These are phyloP conservation scores for Nasua narica DNA, from an alignment of 2,797 vertebrate genomes.

Conservation along the genomic window DNA sequence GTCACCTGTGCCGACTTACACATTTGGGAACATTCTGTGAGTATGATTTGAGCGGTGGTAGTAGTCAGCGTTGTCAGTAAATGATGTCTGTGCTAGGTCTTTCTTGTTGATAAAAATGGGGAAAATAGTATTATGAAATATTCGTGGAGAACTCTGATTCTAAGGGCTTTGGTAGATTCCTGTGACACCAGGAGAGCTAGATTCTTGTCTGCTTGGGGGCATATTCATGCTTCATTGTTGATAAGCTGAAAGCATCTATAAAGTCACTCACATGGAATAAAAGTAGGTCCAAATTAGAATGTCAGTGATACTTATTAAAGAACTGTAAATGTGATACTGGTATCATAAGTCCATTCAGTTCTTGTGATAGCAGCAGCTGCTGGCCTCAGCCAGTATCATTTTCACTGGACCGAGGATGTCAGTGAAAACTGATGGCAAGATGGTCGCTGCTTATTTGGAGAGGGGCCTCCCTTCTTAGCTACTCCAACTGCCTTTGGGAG, in stretches of 20 bases:
- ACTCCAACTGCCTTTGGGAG: neutral
- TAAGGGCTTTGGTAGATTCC: neutral
- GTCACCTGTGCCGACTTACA: rapidly evolving
- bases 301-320: neutral
- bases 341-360: neutral
- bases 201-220: neutral
- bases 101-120: neutral
- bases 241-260: neutral
- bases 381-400: neutral
- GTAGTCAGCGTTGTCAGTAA: neutral
- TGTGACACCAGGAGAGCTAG: neutral
- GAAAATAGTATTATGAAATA: neutral
- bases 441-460: neutral
- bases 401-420: neutral
- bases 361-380: neutral
- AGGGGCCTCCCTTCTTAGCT: neutral
- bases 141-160: neutral
- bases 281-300: neutral
- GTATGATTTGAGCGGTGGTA: neutral
- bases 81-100: neutral
- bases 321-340: neutral
- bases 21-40: neutral
- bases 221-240: neutral
- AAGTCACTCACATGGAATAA: neutral
- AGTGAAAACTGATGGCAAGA: neutral